A percentile compares a stretch with the other conserved stretches of the same genome.
These are phyloP conservation scores for Pristionchus entomophagus DNA, from an alignment of 2,888 invertebrate genomes.

Conservation along the genomic window DNA sequence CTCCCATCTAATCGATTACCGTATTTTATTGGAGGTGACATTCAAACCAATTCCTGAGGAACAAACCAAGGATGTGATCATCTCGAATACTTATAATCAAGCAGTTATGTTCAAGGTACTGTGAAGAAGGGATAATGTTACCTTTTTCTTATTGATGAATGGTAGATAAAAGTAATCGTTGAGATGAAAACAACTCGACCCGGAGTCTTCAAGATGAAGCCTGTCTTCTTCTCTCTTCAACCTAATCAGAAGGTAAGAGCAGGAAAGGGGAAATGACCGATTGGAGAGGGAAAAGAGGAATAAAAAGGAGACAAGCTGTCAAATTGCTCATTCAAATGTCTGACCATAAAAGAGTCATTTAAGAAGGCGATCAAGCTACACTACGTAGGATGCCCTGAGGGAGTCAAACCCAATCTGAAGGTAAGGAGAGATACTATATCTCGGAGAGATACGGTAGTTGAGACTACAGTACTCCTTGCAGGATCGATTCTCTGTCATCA, in stretches of 20 bases:
- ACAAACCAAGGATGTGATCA: slow-evolving; percentile 37
- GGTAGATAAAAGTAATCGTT: neutral
- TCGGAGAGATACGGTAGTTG: neutral
- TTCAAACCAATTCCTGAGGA: slow-evolving; percentile 29
- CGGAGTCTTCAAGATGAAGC: slow-evolving; percentile 38
- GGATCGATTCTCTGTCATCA: slow-evolving; percentile 45
- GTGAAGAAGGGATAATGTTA: neutral
- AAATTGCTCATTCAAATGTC: neutral
- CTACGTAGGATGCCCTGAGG: slow-evolving; percentile 28
- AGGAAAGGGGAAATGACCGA: neutral
- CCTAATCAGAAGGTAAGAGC: slow-evolving; percentile 38
- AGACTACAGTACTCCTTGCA: neutral
- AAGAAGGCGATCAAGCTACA: slow-evolving; percentile 30
- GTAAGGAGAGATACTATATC: neutral
- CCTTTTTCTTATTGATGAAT: no score
- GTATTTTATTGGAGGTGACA: slow-evolving; percentile 12
- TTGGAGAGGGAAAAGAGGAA: neutral
- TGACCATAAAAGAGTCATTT: neutral
- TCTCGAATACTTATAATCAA: slow-evolving; percentile 14
- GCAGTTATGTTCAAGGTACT: slow-evolving; percentile 41
- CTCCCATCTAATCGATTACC: neutral
- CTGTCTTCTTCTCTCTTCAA: slow-evolving; percentile 19
- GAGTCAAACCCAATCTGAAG: slow-evolving; percentile 25
- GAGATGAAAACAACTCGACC: slow-evolving; percentile 47
- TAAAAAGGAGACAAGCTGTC: neutral